Base-by-base conservation (phyloP, 2,113 vertebrate genomes). In the Pipa parva region DNA sequence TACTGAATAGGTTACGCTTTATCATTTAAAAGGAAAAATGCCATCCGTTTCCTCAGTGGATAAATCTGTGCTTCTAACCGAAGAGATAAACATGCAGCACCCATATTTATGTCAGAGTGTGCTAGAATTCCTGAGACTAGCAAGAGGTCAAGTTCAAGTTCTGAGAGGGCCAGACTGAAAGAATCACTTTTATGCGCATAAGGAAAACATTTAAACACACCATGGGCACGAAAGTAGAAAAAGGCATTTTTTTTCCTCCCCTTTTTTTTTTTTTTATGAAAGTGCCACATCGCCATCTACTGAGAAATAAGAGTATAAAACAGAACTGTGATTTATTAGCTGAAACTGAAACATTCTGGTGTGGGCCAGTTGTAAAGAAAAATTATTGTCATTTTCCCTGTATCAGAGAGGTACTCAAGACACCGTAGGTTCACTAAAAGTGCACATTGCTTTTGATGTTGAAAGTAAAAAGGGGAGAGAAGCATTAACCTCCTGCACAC, bases 391-490 rank as follows among this genome's bases (percentile, higher is more conserved):
- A n/a, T 70, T 75, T 79, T 80, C 52, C 20, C 46, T 71, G 52
- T 76, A 77, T 80, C 72, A 76, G 77, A 80, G 71, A 28, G 73
- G 75, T 81, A 76, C 79, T 73, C 79, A 72, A 77, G 75, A 81
- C 80, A 76, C 37, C 25, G 77, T 49, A 84, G 72, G 75, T 82
- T 83, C 80, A 79, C 70, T 10, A 75, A 58, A 63, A 81, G 81
- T 79, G 79, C 78, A 83, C 58, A 49, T 15, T 73, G 78, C 76
- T 63, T 79, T 80, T 81, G 78, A 84, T 80, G 75, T 83, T 83
- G 76, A 80, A 77, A 57, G 72, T 48, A 48, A 12, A 1, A 71
- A 76, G 58, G 72, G 49, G 39, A 21, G 2, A 72, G 70, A 39
- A 75, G 82, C 77, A 75, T 59, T 75, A 81, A 77, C 75, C 79